Conservation (phyloP, 1,140 invertebrate genomes). For the Calephelis nemesis region DNA sequence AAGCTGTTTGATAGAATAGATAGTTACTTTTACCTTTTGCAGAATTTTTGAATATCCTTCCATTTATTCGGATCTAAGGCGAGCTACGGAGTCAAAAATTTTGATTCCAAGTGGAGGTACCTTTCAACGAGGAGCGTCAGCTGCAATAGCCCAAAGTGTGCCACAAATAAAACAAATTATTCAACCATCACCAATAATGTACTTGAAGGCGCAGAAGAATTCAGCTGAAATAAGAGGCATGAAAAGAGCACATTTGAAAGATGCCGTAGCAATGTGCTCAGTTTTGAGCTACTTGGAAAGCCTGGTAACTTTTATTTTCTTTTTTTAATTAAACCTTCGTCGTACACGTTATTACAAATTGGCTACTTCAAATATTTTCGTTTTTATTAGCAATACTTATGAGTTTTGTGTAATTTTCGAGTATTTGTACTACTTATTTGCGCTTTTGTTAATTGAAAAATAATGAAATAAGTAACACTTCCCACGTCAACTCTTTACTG, state of each 20-base stretch:
- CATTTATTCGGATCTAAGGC: conserved; percentile 85
- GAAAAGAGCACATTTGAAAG: conserved; percentile 89
- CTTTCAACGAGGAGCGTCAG: conserved; percentile 87
- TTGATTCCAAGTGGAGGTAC: conserved; percentile 86
- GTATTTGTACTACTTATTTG: too few relatives aligned
- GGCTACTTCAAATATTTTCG: too few relatives aligned
- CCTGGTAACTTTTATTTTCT: conserved; percentile 29
- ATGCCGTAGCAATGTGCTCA: conserved; percentile 95
- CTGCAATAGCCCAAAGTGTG: conserved; percentile 85
- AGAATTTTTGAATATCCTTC: conserved; percentile 85
- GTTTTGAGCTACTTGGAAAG: conserved; percentile 92
- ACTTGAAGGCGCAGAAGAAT: conserved; percentile 93
- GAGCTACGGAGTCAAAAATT: conserved; percentile 83
- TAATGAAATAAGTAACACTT: too few relatives aligned
- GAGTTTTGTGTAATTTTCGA: too few relatives aligned
- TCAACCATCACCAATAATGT: conserved; percentile 87
- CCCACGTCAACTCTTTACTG: too few relatives aligned
- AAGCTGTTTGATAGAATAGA: neutral
- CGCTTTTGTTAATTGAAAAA: too few relatives aligned
- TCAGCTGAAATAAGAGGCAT: conserved; percentile 91
- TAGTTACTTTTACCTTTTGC: conserved; percentile 13
- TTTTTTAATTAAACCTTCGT: neutral
- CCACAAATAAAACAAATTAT: conserved; percentile 80
- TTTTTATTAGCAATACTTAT: too few relatives aligned
- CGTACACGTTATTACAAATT: too few relatives aligned